These are phyloP conservation scores for Actinia tenebrosa DNA, from an alignment of 64 coral and sea anemone species.

Conservation along the genomic window DNA sequence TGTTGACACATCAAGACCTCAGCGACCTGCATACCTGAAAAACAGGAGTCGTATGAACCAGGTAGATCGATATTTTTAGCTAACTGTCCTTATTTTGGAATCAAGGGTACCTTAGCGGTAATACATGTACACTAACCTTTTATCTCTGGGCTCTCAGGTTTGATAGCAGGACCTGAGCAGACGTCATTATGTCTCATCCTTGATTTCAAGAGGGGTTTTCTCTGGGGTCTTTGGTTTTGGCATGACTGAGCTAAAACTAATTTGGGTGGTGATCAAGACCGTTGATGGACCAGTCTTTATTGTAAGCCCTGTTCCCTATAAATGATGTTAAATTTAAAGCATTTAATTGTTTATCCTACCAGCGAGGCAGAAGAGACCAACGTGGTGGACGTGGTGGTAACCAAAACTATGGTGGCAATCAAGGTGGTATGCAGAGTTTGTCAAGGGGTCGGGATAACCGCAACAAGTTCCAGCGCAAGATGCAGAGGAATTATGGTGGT, in stretches of 20 bases:
- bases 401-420: conserved; percentile 48
- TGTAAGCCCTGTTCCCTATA: no score
- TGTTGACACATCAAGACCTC: conserved; percentile 91
- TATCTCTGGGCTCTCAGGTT: not conserved
- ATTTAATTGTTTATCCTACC: not conserved
- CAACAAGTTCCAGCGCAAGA: conserved; percentile 80
- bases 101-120: no score
- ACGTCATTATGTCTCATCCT: no score
- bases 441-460: conserved; percentile 67
- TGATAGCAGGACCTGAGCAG: no score
- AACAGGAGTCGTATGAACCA: conserved; percentile 89
- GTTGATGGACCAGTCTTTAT: no score
- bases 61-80: conserved; percentile 9
- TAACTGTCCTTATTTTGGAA: not conserved
- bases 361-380: conserved; percentile 20
- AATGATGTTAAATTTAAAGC: no score
- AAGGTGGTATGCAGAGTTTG: conserved; percentile 80
- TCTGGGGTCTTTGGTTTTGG: no score
- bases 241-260: no score
- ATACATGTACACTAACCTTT: no score
- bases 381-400: conserved; percentile 5
- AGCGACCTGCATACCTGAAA: conserved; percentile 82
- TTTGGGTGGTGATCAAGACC: no score
- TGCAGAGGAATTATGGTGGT: conserved; percentile 85
- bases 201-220: no score